Conservation (phyloP, 2,113 vertebrate species). For the Tupaia tana region DNA sequence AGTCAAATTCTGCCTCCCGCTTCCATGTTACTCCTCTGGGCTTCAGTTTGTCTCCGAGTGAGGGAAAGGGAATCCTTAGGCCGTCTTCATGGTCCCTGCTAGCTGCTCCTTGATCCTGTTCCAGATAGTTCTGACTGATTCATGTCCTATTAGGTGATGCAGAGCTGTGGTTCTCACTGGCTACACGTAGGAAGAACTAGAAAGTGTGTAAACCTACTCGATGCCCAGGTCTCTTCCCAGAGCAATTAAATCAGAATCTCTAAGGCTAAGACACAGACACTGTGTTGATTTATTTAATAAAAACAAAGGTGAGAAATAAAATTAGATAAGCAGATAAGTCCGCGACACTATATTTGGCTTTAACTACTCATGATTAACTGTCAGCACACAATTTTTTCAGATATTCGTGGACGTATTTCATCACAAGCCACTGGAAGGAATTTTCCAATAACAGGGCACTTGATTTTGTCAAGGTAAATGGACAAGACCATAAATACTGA, state of each 20-base stretch:
- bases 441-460: not conserved
- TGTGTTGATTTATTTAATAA: conserved; percentile 30
- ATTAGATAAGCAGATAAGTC: not conserved
- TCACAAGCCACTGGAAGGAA: not conserved
- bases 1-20: not conserved
- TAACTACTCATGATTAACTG: not conserved
- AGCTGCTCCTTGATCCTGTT: not conserved
- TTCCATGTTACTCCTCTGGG: not conserved
- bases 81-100: not conserved
- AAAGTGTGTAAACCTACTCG: not conserved
- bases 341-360: not conserved
- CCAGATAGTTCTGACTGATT: not conserved
- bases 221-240: not conserved
- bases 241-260: not conserved
- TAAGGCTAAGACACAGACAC: not conserved
- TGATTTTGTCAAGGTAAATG: not conserved
- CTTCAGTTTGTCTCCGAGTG: not conserved
- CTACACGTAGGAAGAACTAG: not conserved
- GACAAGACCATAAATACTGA: not conserved
- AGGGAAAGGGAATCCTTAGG: not conserved
- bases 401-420: not conserved
- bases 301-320: conserved; percentile 24
- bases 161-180: not conserved
- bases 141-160: not conserved
- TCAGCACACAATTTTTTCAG: not conserved